These are phyloP conservation scores for Drosophila bocki DNA, from an alignment of 1,140 invertebrate species.

Conservation along the genomic window DNA sequence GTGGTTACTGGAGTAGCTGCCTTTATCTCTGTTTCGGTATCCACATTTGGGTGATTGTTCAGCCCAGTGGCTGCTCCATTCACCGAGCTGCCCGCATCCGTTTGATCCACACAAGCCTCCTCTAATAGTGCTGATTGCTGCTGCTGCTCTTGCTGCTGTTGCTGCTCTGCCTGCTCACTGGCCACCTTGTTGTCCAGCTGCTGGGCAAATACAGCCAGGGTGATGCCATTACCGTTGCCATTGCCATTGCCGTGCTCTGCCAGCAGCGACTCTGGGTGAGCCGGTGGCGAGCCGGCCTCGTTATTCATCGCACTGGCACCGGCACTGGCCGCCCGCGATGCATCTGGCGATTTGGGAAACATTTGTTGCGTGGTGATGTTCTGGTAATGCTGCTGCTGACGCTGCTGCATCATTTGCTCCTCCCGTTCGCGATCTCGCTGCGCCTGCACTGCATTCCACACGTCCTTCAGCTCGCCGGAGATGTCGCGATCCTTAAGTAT, in stretches of 20 bases:
- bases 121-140: slow-evolving; percentile 21
- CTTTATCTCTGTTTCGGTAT: slow-evolving; percentile 43
- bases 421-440: slow-evolving; percentile 87
- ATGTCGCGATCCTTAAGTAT: slow-evolving; percentile 90
- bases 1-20: slow-evolving; percentile 7
- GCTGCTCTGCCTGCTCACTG: slow-evolving; percentile 62
- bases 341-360: slow-evolving; percentile 79
- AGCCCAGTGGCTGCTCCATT: slow-evolving; percentile 30
- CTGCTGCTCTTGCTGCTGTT: slow-evolving; percentile 37
- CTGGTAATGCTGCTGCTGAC: slow-evolving; percentile 79
- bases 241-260: slow-evolving; percentile 54
- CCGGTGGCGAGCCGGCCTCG: slow-evolving; percentile 54
- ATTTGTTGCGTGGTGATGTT: slow-evolving; percentile 83
- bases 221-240: slow-evolving; percentile 67
- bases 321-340: slow-evolving; percentile 57
- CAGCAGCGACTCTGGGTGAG: slow-evolving; percentile 60
- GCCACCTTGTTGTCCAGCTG: slow-evolving; percentile 76
- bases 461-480: slow-evolving; percentile 90
- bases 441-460: slow-evolving; percentile 89
- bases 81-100: slow-evolving; percentile 45
- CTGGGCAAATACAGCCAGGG: slow-evolving; percentile 70
- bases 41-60: slow-evolving; percentile 26
- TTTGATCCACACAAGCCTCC: slow-evolving; percentile 66
- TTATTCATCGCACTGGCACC: slow-evolving; percentile 32
- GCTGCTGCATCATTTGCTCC: slow-evolving; percentile 85